Evolutionary conservation across 2,888 invertebrate genomes (phyloP), one percentile per base, ranked within the genome.

Genomic region (Polydesmus complanatus): DNA sequence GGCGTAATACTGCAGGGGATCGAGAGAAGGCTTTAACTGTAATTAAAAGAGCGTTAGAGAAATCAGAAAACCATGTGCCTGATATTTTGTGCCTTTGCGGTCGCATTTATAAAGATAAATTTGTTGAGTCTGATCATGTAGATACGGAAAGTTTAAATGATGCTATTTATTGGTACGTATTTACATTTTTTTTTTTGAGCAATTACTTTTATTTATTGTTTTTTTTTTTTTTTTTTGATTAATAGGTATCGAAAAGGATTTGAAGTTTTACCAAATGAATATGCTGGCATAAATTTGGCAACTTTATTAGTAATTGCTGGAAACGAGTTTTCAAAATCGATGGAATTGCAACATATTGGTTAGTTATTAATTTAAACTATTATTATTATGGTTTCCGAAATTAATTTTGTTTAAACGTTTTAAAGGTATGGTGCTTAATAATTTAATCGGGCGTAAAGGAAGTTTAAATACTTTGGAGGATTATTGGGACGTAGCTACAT

Each of bases 401-500:
- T 47, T 47, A 14, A 22, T 25, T 61, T 37, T 60, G 3, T 48
- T 22, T 61, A 23, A 18, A 19, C 26, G 56, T 64, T 66, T 63
- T 68, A 54, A 75, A 83, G 87, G 86, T 56, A 88, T 95, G 82
- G 89, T 94, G 8, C 76, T 98, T 65, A 98, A 97, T 73, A 95
- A 95, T 76, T 78, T 97, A 62, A 96, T 98, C 69, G 98, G 98
- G 0, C 90, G 94, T 72, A 98, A 98, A 73, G 98, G 98, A 52
- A 93, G 92, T 71, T 76, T 98, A 27, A 84, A 86, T 0, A 90
- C 91, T 0, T 78, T 98, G 22, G 87, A 86, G 68, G 96, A 98
- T 72, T 98, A 98, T 72, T 98, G 98, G 98, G 96, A 96, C 74
- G 96, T 98, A 18, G 96, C 96, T 0, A 96, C 93, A 1, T 98